Base-by-base conservation (phyloP, 2,797 vertebrate genomes). In the Lerista edwardsae region DNA sequence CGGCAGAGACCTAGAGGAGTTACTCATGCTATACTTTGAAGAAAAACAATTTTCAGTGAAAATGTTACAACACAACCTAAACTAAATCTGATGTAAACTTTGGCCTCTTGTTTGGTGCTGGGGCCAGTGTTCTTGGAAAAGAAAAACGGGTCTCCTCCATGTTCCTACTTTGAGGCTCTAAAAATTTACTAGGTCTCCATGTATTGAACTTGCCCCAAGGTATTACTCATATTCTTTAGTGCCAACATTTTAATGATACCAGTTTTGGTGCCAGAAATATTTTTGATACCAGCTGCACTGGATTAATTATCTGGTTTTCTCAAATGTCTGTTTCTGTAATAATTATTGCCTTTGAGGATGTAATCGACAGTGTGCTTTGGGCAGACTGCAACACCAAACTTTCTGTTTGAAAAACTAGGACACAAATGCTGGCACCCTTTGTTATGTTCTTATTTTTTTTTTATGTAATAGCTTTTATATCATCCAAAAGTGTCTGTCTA, bases 241-340 rank as follows among this genome's bases (percentile, higher is more conserved):
- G 95, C 95, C 96, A 96, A 94, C 74, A 87, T 94, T 93, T 95
- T 95, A 95, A 96, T 96, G 93, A 94, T 90, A 87, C 21, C 82
- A 85, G 39, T 88, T 25, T 75, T 88, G 61, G 39, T 92, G 94
- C 94, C 95, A 95, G 88, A 88, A 93, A 86, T 84, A 62, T 77
- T 93, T 94, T 95, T 94, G 91, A 91, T 87, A 93, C 89, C 94
- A 96, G 92, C 89, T 96, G 93, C 87, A 93, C 86, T 92, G 80
- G 86, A 93, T 91, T 95, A 95, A 95, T 96, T 95, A 95, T 90
- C 77, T 90, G 44, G 34, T 95, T 94, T 93, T 86, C 94, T 96
- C 93, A 93, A 89, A 94, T 93, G 91, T 92, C 90, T 95, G 68
- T 91, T 95, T 96, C 93, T 94, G 89, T 93, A 95, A 93, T 95